Percentiles rank a stretch among this genome's conserved stretches.
Conservation (phyloP, 2,888 invertebrate species). For the Dysmachus trigonus region DNA sequence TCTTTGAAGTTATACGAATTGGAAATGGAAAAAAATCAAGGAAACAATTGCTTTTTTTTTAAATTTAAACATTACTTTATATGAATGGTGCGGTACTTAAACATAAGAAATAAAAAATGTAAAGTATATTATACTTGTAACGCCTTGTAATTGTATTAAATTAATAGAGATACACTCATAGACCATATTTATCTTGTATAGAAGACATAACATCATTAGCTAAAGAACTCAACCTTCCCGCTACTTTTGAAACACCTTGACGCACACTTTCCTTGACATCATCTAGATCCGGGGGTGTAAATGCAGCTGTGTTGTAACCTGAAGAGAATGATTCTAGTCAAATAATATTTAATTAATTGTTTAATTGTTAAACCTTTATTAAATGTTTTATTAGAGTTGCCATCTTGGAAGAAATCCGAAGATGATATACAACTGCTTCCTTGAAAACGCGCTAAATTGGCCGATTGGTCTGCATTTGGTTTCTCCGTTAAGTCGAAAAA, state of each 20-base stretch:
- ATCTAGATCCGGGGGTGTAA: constrained; percentile 82
- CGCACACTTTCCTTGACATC: constrained; percentile 97
- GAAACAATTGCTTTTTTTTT: background rate
- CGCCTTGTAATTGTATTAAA: background rate
- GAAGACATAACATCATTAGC: constrained; percentile 95
- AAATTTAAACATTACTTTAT: background rate
- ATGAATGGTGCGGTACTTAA: background rate
- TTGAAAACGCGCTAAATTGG: constrained; percentile 80
- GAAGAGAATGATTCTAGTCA: background rate
- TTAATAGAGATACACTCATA: background rate
- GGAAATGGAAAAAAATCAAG: background rate
- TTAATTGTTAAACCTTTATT: constrained; percentile 46
- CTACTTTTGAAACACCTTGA: constrained; percentile 96
- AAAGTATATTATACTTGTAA: background rate
- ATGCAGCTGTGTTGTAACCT: constrained; percentile 60
- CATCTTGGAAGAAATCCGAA: constrained; percentile 89
- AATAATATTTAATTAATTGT: background rate
- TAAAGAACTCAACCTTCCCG: constrained; percentile 92
- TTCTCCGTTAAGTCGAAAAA: constrained; percentile 80
- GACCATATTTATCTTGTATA: constrained; percentile 81
- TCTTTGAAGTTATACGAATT: background rate
- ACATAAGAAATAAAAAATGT: background rate
- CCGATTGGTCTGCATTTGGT: constrained; percentile 68
- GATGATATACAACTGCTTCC: constrained; percentile 96
- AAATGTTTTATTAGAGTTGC: constrained; percentile 55